Evolutionary conservation across 2,888 invertebrate genomes (phyloP), one percentile per base, ranked within the genome.

Genomic region (Callosobruchus maculatus): DNA sequence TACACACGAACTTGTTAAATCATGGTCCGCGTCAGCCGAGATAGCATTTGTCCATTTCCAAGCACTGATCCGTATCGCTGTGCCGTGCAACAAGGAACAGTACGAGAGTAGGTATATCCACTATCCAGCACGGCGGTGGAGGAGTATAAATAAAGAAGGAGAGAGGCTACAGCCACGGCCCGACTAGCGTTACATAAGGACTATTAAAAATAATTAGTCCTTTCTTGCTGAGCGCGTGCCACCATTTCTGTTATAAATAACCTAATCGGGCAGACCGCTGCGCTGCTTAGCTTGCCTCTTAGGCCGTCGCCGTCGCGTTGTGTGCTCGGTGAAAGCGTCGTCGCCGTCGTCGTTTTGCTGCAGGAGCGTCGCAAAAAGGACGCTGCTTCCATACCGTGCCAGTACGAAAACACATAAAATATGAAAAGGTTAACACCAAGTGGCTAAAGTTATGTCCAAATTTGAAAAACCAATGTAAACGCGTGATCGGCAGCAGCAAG

Each of bases 121-220:
- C n/a, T 49, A 49, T 49, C 49, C 49, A 49, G 49, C 49, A 49
- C 18, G 9, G 49, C 18, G 9, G 49, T 49, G 49, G 49, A 70
- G 22, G 30, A 20, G 31, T 26, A 26, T 21, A 26, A 49, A 26
- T 22, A 71, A 21, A 71, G 71, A 71, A 20, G 30, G 26, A 71
- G 71, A 71, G 22, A 22, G 71, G 21, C 18, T 26, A 71, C 21
- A 31, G 2, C 31, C 18, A 20, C 49, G 49, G 49, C 49, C 13
- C 49, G 49, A 18, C 3, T 49, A 49, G 49, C 49, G 78, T 84
- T 85, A 82, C 83, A 82, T 84, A 85, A 84, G 81, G 80, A 80
- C 84, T 82, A 84, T 85, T 85, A 85, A 84, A 85, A 85, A 84
- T 85, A 85, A 85, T 84, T 84, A 85, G 85, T 83, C 82, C 82